Evolutionary conservation across 2,888 invertebrate genomes (phyloP).

Genomic region (Perdita meconis): DNA sequence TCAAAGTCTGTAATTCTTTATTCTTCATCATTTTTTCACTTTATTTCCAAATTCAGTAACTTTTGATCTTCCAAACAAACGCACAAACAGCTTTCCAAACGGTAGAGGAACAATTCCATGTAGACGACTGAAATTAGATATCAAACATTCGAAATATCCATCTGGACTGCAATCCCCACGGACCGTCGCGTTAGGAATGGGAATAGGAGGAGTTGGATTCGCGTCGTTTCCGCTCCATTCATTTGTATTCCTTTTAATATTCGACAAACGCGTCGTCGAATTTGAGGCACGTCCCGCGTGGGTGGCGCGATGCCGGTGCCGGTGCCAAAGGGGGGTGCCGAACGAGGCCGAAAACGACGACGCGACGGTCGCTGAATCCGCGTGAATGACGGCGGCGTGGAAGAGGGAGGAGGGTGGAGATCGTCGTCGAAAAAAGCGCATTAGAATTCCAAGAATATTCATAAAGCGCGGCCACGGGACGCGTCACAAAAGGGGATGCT

Average conservation of each 20-base stretch:
- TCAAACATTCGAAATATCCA: too few relatives aligned
- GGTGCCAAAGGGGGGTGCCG: slow-evolving; percentile 24
- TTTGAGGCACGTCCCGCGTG: slow-evolving; percentile 46
- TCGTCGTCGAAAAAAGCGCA: slow-evolving; percentile 46
- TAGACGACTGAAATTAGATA: too few relatives aligned
- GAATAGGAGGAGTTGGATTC: slow-evolving; percentile 4
- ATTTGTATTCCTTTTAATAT: slow-evolving; percentile 53
- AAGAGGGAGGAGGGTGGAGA: too few relatives aligned
- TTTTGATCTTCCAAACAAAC: too few relatives aligned
- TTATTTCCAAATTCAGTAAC: too few relatives aligned
- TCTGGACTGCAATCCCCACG: too few relatives aligned
- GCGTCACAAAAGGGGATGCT: slow-evolving; percentile 39
- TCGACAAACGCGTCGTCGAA: slow-evolving; percentile 39
- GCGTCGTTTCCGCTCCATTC: slow-evolving; percentile 29
- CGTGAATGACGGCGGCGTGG: too few relatives aligned
- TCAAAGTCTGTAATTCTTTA: too few relatives aligned
- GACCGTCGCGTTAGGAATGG: too few relatives aligned
- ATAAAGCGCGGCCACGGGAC: slow-evolving; percentile 39
- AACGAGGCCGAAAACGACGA: slow-evolving; percentile 4
- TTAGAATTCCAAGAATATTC: slow-evolving; percentile 61
- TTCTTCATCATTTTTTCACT: too few relatives aligned
- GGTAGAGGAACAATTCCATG: too few relatives aligned
- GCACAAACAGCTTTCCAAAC: too few relatives aligned
- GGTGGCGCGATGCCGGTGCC: slow-evolving; percentile 30
- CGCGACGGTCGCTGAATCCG: neutral